Base-by-base conservation (phyloP, 2,888 invertebrate species). In the Cloeon dipterum region DNA sequence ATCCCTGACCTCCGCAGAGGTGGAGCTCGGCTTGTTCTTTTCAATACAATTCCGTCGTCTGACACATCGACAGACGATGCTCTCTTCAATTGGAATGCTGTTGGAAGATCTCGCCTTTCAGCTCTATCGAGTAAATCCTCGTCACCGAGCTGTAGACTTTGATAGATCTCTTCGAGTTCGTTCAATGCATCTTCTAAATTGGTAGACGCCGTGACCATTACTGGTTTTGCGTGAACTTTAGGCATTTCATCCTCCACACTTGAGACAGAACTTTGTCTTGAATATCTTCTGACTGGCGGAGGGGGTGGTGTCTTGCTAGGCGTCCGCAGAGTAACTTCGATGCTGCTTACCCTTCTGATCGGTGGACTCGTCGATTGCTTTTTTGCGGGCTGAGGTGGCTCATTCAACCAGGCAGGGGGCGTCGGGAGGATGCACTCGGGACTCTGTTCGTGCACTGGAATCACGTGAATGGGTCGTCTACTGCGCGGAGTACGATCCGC, bases 161-260 rank as follows among this genome's bases (percentile, higher is more conserved):
- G 79, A 51, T 83, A 82, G 50, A 89, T 86, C n/a, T 78, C 77
- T 61, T 89, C 88, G 38, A 89, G 56, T 56, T 89, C 89, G 47
- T 75, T 75, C 18, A 89, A 64, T 37, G 88, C 88, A 50, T 88
- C 85, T 51, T 85, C 85, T 26, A 85, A 62, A 54, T 83, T 83
- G 13, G 73, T 70, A 3, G 78, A 14, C 14, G n/a, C n/a, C n/a
- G n/a, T n/a, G 26, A 17, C 29, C 39, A n/a, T 32, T 13, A 20
- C 20, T 17, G 17, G 20, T 16, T n/a, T n/a, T n/a, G n/a, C n/a
- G 17, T 69, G 58, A 46, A 63, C 57, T 46, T 62, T 61, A 38
- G 61, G 61, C 46, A 49, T 53, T 45, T 57, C 59, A 45, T 64
- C 63, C 37, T 47, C 53, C 47, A 41, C 32, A 35, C 46, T 43